Conservation (phyloP, 1,140 invertebrate genomes). For the Argopecten irradians region DNA sequence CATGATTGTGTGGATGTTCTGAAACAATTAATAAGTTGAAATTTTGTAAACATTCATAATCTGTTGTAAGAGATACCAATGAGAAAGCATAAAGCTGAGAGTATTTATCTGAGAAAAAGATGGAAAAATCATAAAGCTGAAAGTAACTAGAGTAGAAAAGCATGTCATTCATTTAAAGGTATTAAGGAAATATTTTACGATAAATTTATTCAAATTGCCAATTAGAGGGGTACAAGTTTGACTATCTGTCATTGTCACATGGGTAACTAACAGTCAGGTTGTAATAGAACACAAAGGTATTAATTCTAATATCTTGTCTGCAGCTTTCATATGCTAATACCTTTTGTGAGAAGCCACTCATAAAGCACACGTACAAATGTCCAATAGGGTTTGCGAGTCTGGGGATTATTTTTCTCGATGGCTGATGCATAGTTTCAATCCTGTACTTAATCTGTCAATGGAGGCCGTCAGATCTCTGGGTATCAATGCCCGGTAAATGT, state of each 20-base stretch:
- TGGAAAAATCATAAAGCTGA: neutral
- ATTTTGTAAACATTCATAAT: no score
- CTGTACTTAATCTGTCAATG: slow-evolving; percentile 17
- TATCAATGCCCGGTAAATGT: neutral
- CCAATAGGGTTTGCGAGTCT: slow-evolving; percentile 3
- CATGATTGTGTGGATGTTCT: no score
- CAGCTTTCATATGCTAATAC: slow-evolving; percentile 10
- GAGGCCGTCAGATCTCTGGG: neutral
- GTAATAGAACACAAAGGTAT: slow-evolving; percentile 12
- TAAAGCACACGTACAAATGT: slow-evolving; percentile 6
- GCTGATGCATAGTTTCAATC: neutral
- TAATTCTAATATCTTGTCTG: slow-evolving; percentile 23
- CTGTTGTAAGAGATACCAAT: no score
- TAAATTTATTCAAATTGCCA: slow-evolving; percentile 23
- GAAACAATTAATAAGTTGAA: no score
- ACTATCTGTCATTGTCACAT: slow-evolving; percentile 6
- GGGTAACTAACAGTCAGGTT: neutral
- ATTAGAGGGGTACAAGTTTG: neutral
- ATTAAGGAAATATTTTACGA: neutral
- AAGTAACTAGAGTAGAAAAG: neutral
- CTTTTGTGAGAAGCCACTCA: neutral
- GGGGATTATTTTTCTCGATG: neutral
- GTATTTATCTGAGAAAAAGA: no score
- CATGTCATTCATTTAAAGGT: neutral
- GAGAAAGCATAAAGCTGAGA: no score